Percentiles rank a stretch among this genome's conserved stretches.
These are phyloP conservation scores for Plebejus argus DNA, from an alignment of 2,888 invertebrate genomes.

Conservation along the genomic window DNA sequence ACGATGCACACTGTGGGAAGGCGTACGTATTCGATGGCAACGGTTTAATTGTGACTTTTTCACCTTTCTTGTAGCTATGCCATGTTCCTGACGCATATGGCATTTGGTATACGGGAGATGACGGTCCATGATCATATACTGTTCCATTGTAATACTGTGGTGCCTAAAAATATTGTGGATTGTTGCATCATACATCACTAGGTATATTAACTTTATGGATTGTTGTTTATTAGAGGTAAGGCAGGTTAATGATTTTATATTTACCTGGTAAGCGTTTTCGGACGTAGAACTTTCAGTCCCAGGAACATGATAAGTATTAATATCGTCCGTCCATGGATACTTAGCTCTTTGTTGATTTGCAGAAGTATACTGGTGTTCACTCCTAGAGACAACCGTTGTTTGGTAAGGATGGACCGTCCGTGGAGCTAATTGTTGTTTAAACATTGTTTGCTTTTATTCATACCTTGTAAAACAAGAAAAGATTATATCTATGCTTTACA, in stretches of 20 bases:
- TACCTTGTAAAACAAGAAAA: slow-evolving; percentile 34
- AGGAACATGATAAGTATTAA: slow-evolving; percentile 65
- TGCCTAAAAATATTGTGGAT: slow-evolving; percentile 52
- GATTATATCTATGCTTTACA: background rate
- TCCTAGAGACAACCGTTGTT: slow-evolving; percentile 73
- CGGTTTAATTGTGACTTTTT: slow-evolving; percentile 53
- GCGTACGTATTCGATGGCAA: slow-evolving; percentile 55
- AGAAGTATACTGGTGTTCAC: slow-evolving; percentile 69
- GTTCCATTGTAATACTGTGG: slow-evolving; percentile 67
- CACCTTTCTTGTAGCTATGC: slow-evolving; percentile 61
- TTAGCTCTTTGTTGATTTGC: slow-evolving; percentile 73
- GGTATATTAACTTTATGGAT: too few relatives aligned
- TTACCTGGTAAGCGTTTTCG: slow-evolving; percentile 73
- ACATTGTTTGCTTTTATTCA: slow-evolving; percentile 58
- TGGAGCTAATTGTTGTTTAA: slow-evolving; percentile 72
- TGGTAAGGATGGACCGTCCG: slow-evolving; percentile 76
- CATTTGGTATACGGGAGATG: slow-evolving; percentile 74
- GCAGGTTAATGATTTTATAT: slow-evolving; percentile 38
- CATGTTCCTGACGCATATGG: slow-evolving; percentile 71
- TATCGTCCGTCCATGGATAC: slow-evolving; percentile 74
- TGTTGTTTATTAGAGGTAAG: too few relatives aligned
- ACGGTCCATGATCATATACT: slow-evolving; percentile 63
- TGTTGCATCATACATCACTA: background rate
- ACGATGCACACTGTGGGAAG: slow-evolving; percentile 70
- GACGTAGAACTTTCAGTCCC: slow-evolving; percentile 77